A percentile compares a stretch with the other conserved stretches of the same genome.
Conservation (phyloP, 2,888 invertebrate genomes). For the Drosophila formosana region DNA sequence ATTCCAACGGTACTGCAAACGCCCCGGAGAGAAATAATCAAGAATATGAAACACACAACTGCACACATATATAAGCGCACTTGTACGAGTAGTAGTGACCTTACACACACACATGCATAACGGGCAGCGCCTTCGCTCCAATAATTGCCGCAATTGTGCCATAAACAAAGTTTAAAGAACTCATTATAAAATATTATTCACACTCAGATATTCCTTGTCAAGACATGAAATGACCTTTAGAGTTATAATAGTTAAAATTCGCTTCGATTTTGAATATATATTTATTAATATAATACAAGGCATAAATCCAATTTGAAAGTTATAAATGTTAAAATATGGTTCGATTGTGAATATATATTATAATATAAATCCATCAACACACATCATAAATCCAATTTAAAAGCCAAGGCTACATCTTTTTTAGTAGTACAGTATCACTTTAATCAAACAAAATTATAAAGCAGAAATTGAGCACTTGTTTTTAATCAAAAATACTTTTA, state of each 20-base stretch:
- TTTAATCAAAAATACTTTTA: neutral
- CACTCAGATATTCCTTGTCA: neutral
- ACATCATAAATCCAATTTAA: neutral
- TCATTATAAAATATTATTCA: constrained; percentile 1
- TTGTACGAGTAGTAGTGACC: constrained; percentile 10
- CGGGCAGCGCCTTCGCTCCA: constrained; percentile 25
- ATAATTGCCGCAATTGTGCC: constrained; percentile 17
- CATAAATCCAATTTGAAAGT: neutral
- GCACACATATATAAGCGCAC: constrained; percentile 12
- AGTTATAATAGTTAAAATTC: neutral
- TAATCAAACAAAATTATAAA: neutral
- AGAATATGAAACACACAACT: constrained; percentile 41
- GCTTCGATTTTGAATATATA: neutral
- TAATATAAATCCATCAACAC: neutral
- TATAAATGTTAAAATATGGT: no score
- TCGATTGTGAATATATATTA: neutral
- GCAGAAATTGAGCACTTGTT: neutral
- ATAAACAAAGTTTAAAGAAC: constrained; percentile 17
- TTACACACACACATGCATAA: constrained; percentile 10
- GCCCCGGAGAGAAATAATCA: constrained; percentile 53
- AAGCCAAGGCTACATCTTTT: neutral
- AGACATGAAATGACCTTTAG: neutral
- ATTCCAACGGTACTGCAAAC: constrained; percentile 60
- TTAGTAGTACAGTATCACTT: neutral
- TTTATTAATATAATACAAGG: neutral